Percentiles rank a stretch among this genome's conserved stretches.
Evolutionary conservation across 2,888 invertebrate species (phyloP).

Genomic region (Leistus spinibarbis): DNA sequence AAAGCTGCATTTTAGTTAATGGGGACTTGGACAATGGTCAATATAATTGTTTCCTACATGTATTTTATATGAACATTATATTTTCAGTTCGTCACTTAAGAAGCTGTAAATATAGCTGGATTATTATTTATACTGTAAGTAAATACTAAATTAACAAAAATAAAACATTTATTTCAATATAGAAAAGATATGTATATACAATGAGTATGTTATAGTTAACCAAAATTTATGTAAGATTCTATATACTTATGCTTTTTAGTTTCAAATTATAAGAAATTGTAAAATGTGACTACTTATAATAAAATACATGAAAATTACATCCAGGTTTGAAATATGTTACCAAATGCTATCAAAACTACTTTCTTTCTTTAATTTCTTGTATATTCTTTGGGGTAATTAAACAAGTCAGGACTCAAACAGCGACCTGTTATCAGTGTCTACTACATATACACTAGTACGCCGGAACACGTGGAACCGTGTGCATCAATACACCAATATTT

Average conservation of each 20-base stretch:
- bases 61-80: conserved; percentile 5
- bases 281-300: conserved; percentile 37
- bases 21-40: conserved; percentile 34
- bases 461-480: too few relatives aligned
- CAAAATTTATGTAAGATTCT: conserved; percentile 26
- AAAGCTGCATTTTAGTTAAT: conserved; percentile 31
- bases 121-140: neutral
- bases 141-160: neutral
- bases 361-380: too few relatives aligned
- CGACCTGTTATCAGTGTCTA: too few relatives aligned
- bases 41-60: conserved; percentile 37
- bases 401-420: too few relatives aligned
- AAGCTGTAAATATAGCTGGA: conserved; percentile 24
- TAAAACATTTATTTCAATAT: neutral
- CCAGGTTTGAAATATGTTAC: neutral
- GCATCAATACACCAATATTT: too few relatives aligned
- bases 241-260: conserved; percentile 27
- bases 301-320: conserved; percentile 26
- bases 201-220: conserved; percentile 31
- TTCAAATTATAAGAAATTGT: conserved; percentile 33
- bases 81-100: neutral
- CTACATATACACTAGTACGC: too few relatives aligned
- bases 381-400: too few relatives aligned
- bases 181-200: conserved; percentile 24
- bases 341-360: neutral